Evolutionary conservation across 2,797 vertebrate species (phyloP), one percentile per base, ranked within the genome.

Genomic region (Neopelma chrysocephalum): DNA sequence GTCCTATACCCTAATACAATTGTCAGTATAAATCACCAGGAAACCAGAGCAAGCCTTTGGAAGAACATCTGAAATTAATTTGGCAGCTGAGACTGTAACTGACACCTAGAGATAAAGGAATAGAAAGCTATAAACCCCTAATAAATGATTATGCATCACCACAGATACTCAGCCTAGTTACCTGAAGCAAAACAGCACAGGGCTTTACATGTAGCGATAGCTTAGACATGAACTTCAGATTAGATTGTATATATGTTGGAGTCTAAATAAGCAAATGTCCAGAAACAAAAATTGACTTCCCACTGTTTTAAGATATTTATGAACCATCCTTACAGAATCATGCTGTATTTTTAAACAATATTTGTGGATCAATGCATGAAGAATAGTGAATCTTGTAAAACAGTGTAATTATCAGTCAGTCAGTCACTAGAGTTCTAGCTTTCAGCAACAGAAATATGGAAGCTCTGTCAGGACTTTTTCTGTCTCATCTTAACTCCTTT

Each of bases 1-100:
- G 8, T 62, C 36, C 4, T 69, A n/a, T 51, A 56, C 23, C 64
- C 47, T 82, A 88, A 78, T 51, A 77, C 29, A 91, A 78, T 87
- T 95, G 50, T 38, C 72, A 84, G 51, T 71, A 47, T 91, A 96
- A 96, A 96, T 92, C 76, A 94, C 29, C 10, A 79, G 45, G 34
- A 96, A 93, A 76, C 2, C 23, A 87, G 64, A 85, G 23, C 32
- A 62, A 90, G 36, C 11, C 23, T 88, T 92, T 94, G 50, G 83
- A 96, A 92, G 47, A 91, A 38, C 10, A 88, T 53, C 29, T 90
- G 45, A 85, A 86, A 93, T 48, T 85, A 73, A 80, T 94, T 84
- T 83, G 54, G 57, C 61, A 86, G 66, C 36, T 89, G 50, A 53
- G 26, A 40, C 38, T 1, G 0, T 65, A 93, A 62, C 31, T 68